Base-by-base conservation (phyloP, 1,140 invertebrate species). In the Hycleus phaleratus region DNA sequence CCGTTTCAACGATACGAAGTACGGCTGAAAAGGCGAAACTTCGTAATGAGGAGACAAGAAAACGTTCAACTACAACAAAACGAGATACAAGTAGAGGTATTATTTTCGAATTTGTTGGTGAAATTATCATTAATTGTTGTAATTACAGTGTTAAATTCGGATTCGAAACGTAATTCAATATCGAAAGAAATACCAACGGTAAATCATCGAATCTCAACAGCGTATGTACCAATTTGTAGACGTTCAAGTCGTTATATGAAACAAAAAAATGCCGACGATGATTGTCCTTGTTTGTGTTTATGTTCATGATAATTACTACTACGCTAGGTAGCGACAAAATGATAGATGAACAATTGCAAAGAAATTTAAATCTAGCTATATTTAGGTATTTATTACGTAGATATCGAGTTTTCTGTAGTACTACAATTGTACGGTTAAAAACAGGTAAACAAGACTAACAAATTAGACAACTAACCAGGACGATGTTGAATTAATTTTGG, bases 1-100 rank as follows among this genome's bases (percentile, higher is more conserved):
- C 73, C 1, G 61, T 76, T 46, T 74, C 73, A 6, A 74, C 74
- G 0, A 76, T 76, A 45, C 68, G 70, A 52, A 74, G 69, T 51
- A 73, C 69, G n/a, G 67, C 71, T 25, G 71, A 74, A 51, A 73
- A 71, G 56, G 60, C 52, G 24, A 66, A 58, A 64, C 46, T 53
- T 8, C 64, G 55, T 61, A 57, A 43, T 48, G 70, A 70, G 48
- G 66, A 70, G 2, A 5, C 38, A 8, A 67, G 65, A 56, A 68
- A 66, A 43, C 65, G 58, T 47, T 46, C 52, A 32, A 42, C 56
- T 3, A 54, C 40, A 10, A 9, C 10, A n/a, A 67, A 62, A 49
- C 60, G 47, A 44, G 67, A 68, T 56, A 60, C 38, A 47, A 53
- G 11, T 47, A 67, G 61, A 64, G 62, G 67, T 69, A 58, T 26